These are phyloP conservation scores for Bagarius yarrelli DNA, from an alignment of 2,113 vertebrate species.

Conservation along the genomic window DNA sequence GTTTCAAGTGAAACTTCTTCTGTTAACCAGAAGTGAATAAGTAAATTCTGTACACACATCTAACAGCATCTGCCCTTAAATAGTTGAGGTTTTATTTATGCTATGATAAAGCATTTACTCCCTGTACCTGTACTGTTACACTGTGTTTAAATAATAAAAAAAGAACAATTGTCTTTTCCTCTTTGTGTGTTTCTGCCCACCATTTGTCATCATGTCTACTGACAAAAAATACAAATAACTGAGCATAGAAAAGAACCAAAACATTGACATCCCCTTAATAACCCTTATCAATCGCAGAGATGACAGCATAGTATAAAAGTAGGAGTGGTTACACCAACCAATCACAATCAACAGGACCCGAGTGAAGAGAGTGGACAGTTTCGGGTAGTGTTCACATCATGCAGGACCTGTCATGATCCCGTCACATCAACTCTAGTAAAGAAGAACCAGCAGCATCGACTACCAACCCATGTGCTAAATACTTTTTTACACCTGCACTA, in stretches of 20 bases:
- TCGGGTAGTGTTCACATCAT: too few species aligned
- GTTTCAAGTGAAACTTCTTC: neutral
- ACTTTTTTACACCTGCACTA: too few species aligned
- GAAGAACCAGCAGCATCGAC: too few species aligned
- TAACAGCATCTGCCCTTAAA: neutral
- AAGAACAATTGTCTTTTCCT: neutral
- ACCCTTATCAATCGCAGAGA: neutral
- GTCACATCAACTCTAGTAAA: too few species aligned
- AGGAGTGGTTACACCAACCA: too few species aligned
- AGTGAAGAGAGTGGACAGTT: too few species aligned
- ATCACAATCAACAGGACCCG: too few species aligned
- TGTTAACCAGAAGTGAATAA: neutral
- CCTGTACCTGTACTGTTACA: too few species aligned
- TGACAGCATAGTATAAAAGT: neutral
- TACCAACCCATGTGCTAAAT: too few species aligned
- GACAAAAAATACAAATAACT: slow-evolving; percentile 5
- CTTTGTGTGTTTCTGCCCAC: neutral
- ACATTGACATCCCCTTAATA: neutral
- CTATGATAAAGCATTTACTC: neutral
- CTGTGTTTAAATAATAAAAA: neutral
- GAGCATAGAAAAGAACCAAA: neutral
- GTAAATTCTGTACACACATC: neutral
- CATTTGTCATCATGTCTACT: neutral
- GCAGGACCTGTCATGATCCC: too few species aligned
- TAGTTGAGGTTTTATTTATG: neutral